Conservation (phyloP, 2,888 invertebrate genomes). For the Drosophila sordidula region DNA sequence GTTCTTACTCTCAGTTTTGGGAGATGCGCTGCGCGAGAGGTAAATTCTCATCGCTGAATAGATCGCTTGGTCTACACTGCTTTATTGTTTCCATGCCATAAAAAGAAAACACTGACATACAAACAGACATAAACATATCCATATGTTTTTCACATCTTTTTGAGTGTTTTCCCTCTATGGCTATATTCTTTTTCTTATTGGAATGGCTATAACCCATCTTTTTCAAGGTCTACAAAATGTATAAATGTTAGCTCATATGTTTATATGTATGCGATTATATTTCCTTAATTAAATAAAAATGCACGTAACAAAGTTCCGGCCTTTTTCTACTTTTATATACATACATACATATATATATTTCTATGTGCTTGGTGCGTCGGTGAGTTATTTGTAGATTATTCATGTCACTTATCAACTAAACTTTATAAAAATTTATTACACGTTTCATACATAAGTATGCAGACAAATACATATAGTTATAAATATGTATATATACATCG, state of each 20-base stretch:
- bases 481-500: neutral
- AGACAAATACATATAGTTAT: neutral
- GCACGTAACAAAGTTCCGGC: too few species aligned
- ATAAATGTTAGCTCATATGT: neutral
- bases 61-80: conserved; percentile 34
- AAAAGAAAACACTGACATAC: neutral
- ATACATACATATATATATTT: neutral
- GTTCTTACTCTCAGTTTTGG: conserved; percentile 40
- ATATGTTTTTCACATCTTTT: neutral
- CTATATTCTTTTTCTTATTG: neutral
- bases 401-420: conserved; percentile 26
- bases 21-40: conserved; percentile 12
- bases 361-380: neutral
- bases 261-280: too few species aligned
- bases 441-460: neutral
- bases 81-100: conserved; percentile 26
- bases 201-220: neutral
- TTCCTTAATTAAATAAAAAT: too few species aligned
- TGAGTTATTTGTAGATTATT: conserved; percentile 20
- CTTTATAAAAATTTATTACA: conserved; percentile 7
- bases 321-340: too few species aligned
- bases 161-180: conserved; percentile 2
- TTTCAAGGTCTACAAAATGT: neutral
- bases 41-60: conserved; percentile 33
- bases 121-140: neutral